phyloP scores from a whole-genome alignment of 53 echinoderm and acorn worm species.

The Astropecten irregularis region DNA sequence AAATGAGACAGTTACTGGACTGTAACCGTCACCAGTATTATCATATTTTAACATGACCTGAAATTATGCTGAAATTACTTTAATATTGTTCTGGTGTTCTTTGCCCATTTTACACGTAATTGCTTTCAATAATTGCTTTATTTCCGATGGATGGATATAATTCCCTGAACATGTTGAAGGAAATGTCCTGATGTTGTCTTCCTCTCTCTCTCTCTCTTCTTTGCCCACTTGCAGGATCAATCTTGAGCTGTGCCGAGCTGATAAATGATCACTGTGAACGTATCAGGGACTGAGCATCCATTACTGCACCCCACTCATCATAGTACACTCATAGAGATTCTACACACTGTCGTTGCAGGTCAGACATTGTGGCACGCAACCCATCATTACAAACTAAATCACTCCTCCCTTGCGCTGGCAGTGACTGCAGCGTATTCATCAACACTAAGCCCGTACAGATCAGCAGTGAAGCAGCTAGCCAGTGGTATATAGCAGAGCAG shows the following conservation, averaged over 20 bases:
- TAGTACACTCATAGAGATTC: neutral
- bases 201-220: neutral
- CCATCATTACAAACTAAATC: neutral
- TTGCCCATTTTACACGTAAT: too few relatives aligned
- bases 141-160: too few relatives aligned
- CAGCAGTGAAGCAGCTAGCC: neutral
- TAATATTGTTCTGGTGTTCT: too few relatives aligned
- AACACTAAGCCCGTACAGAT: neutral
- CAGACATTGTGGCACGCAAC: neutral
- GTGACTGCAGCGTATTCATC: neutral
- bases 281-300: constrained; percentile 18
- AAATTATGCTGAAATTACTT: too few relatives aligned
- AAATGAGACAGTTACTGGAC: too few relatives aligned
- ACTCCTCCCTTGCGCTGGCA: neutral
- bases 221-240: neutral
- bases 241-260: neutral
- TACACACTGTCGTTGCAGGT: neutral
- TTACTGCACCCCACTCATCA: neutral
- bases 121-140: too few relatives aligned
- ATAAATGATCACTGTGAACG: neutral
- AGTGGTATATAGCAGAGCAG: too few relatives aligned
- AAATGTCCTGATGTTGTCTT: neutral
- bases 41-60: too few relatives aligned
- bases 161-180: neutral
- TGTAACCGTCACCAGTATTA: too few relatives aligned